Base-by-base conservation (phyloP, 1,140 invertebrate species). In the Chymomyza costata region DNA sequence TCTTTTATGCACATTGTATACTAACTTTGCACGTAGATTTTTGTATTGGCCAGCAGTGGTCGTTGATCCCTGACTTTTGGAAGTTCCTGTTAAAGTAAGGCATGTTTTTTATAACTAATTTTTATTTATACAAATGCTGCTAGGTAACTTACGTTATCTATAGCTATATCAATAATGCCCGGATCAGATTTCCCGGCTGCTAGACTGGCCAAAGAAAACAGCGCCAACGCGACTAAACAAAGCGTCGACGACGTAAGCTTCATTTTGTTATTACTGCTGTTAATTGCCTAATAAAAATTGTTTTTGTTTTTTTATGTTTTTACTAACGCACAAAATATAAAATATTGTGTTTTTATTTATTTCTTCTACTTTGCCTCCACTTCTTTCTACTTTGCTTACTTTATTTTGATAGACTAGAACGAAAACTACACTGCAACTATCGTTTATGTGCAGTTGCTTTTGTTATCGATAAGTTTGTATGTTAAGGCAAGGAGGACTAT, bases 21-120 rank as follows among this genome's bases (percentile, higher is more conserved):
- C 78, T 82, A 44, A 84, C 82, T 49, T 61, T 84, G 65, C 6
- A 70, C 63, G 34, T 68, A 84, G 16, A 84, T 82, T 15, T 66
- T 66, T 0, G 82, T 80, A 28, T 65, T 59, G 8, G 52, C 69
- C 37, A 84, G 40, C 8, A 84, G 40, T 0, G 82, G 76, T 19
- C 82, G 66, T 48, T 76, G 66, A 31, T 82, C 71, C n/a, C 46
- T 44, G 17, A 64, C 44, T 11, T 62, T 57, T 17, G 67, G 50
- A 3, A 60, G 30, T 32, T 55, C 61, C 70, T 76, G 25, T 16
- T 0, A 18, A 39, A 34, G 14, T 25, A 6, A 38, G 51, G 37
- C 1, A 38, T 65, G 41, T 49, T 48, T 46, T 65, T 40, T 31
- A 25, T 15, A 17, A 30, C 15, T 28, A 38, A 7, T 46, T 8